Base-by-base conservation (phyloP, 2,888 invertebrate genomes). In the Pegoplata infirma region DNA sequence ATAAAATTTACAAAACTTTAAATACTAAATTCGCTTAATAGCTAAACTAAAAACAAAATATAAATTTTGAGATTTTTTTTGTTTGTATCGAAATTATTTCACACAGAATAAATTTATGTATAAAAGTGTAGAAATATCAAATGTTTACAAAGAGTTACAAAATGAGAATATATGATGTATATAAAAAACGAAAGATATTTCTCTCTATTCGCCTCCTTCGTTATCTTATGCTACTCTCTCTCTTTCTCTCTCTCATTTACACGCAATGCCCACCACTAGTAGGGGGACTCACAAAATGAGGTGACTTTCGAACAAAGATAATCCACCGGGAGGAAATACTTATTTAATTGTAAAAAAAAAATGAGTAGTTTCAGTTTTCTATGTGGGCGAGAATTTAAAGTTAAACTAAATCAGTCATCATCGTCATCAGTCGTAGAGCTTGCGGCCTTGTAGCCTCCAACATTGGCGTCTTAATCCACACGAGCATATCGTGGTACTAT, bases 401-500 rank as follows among this genome's bases (percentile, higher is more conserved):
- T 68, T 68, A 75, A 69, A 63, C 40, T 68, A 68, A 69, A 76
- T 75, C 75, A 75, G 75, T 75, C 75, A 63, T 73, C 66, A 61
- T n/a, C n/a, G n/a, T 67, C 40, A 32, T 63, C 44, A 63, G 68
- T 75, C 47, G 21, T 6, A 36, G n/a, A n/a, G n/a, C n/a, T n/a
- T n/a, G 40, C 17, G 16, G 14, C 44, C 16, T 14, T n/a, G 19
- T 36, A 32, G 46, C 36, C 28, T 49, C 14, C 21, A 17, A 46
- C 49, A 36, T 10, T 53, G 40, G 6, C 7, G 28, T 55, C 23
- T 92, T 93, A 96, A 90, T 96, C 95, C 81, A 94, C 89, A 85
- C 94, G 93, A 76, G 94, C 95, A 87, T 94, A 94, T 77, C 92
- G 91, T 66, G 94, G 94, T 72, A 95, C 95, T 81, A 96, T 91